A percentile compares a stretch with the other conserved stretches of the same genome.
phyloP scores from a whole-genome alignment of 2,888 invertebrate species.

The Melieria picta region DNA sequence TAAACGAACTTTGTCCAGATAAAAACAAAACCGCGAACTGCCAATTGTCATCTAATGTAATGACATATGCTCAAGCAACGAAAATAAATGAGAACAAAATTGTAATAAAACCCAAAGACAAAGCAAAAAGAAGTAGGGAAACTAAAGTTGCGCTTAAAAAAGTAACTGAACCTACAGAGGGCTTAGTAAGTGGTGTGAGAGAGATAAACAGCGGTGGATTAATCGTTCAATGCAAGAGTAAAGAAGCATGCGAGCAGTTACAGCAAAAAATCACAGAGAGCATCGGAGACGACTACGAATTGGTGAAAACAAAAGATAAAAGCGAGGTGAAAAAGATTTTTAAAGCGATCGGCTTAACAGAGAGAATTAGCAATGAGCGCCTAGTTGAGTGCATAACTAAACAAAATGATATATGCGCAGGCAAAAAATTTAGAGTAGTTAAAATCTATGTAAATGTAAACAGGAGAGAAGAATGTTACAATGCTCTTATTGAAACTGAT shows the following conservation, averaged over 20 bases:
- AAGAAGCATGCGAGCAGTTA: conserved; percentile 4
- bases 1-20: too few relatives aligned
- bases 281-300: conserved; percentile 1
- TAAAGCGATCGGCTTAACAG: background rate
- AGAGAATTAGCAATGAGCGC: background rate
- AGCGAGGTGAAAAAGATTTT: conserved; percentile 3
- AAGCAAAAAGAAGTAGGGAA: too few relatives aligned
- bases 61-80: too few relatives aligned
- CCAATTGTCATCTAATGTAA: too few relatives aligned
- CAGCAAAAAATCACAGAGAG: conserved; percentile 1
- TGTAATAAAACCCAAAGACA: too few relatives aligned
- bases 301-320: conserved; percentile 4
- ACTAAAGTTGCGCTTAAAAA: too few relatives aligned
- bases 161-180: too few relatives aligned
- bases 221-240: conserved; percentile 3
- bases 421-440: background rate
- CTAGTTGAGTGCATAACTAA: conserved; percentile 7
- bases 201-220: background rate
- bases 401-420: conserved; percentile 5
- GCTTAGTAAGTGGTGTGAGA: too few relatives aligned
- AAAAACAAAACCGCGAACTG: too few relatives aligned
- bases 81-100: too few relatives aligned
- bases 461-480: conserved; percentile 1
- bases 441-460: conserved; percentile 1
- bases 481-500: background rate